Evolutionary conservation across 2,888 invertebrate species (phyloP), one percentile per base, ranked within the genome.

Genomic region (Acronicta psi): DNA sequence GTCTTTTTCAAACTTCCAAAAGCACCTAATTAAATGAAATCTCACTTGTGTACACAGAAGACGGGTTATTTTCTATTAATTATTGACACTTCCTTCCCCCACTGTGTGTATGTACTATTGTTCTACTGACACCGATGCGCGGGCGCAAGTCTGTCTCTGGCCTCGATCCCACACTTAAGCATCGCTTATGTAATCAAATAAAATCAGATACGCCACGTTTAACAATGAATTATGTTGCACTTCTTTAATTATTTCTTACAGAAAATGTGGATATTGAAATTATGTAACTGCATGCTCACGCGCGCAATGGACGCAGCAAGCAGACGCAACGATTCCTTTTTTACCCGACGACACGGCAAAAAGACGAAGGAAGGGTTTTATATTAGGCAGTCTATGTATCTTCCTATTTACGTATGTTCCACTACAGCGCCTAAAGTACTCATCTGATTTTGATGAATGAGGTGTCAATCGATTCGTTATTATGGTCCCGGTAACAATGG

Each of bases 151-250:
- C 69, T 69, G 78, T 63, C 67, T 64, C 73, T 80, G 88, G 74
- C 90, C 87, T 78, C 85, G 81, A 91, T 91, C 91, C 87, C 91
- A 91, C 89, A 87, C 81, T 70, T 82, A 83, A 78, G 84, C 86
- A 76, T 79, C 81, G 66, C 85, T 90, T 91, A 90, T 86, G 89
- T 85, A 90, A 91, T 82, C 41, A 66, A 77, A 77, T 76, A 73
- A 75, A 74, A 80, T 76, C 75, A 60, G 79, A 77, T 80, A 74
- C 60, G 72, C 64, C 70, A 77, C 64, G 67, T 63, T 76, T 63
- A 72, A 69, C 63, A 72, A 75, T 79, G 70, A 67, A 77, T 63
- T 56, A 70, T 74, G 68, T 75, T 80, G 75, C 78, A 77, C 69
- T 74, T 76, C 73, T 77, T 73, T 83, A 79, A 81, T 82, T 80